These are phyloP conservation scores for Trichonephila inaurata DNA, from an alignment of 1,140 invertebrate species.

Conservation along the genomic window DNA sequence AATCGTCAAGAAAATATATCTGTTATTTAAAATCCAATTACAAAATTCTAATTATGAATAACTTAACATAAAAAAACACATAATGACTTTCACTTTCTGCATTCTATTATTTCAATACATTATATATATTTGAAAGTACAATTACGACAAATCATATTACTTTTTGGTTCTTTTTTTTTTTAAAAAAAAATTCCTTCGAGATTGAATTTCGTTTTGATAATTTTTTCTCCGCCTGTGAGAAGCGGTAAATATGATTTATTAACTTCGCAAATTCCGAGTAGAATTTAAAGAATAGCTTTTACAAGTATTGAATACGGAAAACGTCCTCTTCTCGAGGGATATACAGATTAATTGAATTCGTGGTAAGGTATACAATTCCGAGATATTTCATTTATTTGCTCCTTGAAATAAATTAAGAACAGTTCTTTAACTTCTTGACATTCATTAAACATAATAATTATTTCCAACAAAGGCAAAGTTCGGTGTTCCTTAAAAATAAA, in stretches of 20 bases:
- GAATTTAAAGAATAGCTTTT: background rate
- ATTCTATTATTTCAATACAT: no score
- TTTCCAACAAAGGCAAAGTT: background rate
- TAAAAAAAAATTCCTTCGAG: no score
- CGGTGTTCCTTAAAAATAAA: background rate
- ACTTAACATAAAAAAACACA: no score
- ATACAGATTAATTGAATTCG: constrained; percentile 39
- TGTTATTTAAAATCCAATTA: no score
- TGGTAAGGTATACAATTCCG: background rate
- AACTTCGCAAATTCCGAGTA: background rate
- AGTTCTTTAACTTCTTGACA: constrained; percentile 9
- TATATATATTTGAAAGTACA: no score
- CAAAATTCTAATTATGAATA: no score
- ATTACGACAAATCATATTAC: no score
- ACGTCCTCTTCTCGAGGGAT: background rate
- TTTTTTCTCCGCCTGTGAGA: background rate
- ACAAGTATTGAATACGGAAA: background rate
- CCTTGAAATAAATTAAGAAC: background rate
- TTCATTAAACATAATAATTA: constrained; percentile 21
- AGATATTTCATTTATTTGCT: constrained; percentile 25
- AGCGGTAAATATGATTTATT: background rate
- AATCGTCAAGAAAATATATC: no score
- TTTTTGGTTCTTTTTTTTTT: no score
- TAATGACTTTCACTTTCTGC: no score
- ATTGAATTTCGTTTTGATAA: background rate